Conservation (phyloP, 2,113 vertebrate genomes). For the Hemibagrus wyckioides region DNA sequence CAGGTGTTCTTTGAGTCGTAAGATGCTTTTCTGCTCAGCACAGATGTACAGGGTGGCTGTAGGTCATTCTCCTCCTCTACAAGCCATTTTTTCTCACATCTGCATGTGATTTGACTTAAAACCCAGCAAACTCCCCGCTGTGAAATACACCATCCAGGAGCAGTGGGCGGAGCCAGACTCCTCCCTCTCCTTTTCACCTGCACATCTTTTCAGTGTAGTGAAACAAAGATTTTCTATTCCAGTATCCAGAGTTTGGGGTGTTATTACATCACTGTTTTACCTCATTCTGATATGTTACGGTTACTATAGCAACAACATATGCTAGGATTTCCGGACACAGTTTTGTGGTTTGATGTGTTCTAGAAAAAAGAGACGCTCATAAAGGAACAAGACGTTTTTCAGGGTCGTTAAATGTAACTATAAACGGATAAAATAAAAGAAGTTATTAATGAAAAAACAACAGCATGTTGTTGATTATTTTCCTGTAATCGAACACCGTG, state of each 20-base stretch:
- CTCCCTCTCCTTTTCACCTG: not conserved
- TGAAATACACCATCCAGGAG: not conserved
- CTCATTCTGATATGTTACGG: not conserved
- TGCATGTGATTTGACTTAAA: not conserved
- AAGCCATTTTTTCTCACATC: not conserved
- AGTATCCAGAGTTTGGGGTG: no score
- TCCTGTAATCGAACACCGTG: not conserved
- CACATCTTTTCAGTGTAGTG: not conserved
- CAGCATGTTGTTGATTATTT: not conserved
- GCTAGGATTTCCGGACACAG: not conserved
- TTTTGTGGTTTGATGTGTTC: not conserved
- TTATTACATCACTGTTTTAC: not conserved
- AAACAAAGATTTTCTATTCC: no score
- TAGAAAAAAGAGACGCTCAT: not conserved
- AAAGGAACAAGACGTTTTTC: not conserved
- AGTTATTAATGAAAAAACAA: not conserved
- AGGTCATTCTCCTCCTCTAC: not conserved
- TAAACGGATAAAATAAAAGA: not conserved
- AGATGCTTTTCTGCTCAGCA: not conserved
- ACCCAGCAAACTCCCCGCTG: no score
- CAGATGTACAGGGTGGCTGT: not conserved
- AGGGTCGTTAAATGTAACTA: not conserved
- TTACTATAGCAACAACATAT: not conserved
- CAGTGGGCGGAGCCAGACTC: not conserved
- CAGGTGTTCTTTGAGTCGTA: not conserved